These are phyloP conservation scores for Heterochromis multidens DNA, from an alignment of 2,113 vertebrate genomes.

Conservation along the genomic window DNA sequence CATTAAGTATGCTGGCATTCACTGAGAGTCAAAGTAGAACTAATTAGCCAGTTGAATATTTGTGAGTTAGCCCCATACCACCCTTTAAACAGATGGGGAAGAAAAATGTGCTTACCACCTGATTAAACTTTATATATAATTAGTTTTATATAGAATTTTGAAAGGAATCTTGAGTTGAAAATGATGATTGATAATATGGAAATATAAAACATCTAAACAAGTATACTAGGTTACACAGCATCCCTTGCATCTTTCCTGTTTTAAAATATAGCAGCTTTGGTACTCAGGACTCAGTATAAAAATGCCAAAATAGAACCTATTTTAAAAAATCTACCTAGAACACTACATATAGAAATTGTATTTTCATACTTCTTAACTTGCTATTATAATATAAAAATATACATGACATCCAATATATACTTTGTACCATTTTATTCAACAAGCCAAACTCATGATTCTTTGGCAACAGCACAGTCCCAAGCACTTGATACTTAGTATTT, in stretches of 20 bases:
- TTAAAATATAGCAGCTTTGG: background rate
- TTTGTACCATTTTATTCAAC: slow-evolving; percentile 1
- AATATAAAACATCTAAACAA: background rate
- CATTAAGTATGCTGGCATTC: slow-evolving; percentile 3
- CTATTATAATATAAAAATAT: background rate
- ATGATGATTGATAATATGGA: background rate
- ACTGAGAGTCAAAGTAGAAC: slow-evolving; percentile 1
- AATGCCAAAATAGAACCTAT: too few species aligned
- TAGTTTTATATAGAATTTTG: background rate
- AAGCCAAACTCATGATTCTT: slow-evolving; percentile 25
- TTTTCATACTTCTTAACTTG: background rate
- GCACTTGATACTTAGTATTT: slow-evolving; percentile 70
- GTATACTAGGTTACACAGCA: background rate
- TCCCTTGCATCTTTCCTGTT: background rate
- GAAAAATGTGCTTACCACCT: background rate
- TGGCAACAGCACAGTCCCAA: slow-evolving; percentile 32
- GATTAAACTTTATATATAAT: background rate
- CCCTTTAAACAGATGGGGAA: slow-evolving; percentile 12
- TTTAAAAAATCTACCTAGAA: background rate
- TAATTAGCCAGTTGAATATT: slow-evolving; percentile 42
- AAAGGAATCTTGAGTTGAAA: background rate
- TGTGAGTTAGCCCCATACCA: background rate
- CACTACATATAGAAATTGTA: background rate
- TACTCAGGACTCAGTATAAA: background rate
- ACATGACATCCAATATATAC: background rate